These are phyloP conservation scores for Muscidifurax raptorellus DNA, from an alignment of 1,140 invertebrate species.

Conservation along the genomic window DNA sequence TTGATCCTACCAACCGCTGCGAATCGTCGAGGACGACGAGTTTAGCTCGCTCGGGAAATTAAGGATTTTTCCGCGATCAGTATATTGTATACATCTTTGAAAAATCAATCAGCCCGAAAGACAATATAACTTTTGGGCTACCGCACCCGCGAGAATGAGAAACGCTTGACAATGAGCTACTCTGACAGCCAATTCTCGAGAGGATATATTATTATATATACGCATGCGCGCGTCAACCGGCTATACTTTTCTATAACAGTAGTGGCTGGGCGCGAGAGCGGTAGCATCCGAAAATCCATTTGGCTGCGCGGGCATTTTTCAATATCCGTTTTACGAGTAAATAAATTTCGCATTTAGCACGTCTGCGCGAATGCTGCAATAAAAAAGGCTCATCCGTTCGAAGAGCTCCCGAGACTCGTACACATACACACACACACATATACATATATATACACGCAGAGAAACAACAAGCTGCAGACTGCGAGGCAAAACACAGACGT, in stretches of 20 bases:
- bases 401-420: too few relatives aligned
- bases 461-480: too few relatives aligned
- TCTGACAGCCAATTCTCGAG: conserved; percentile 34
- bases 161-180: conserved; percentile 31
- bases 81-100: too few relatives aligned
- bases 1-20: conserved; percentile 7
- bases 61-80: not conserved
- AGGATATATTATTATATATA: too few relatives aligned
- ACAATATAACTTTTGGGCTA: not conserved
- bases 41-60: not conserved
- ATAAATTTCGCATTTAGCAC: conserved; percentile 48
- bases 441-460: too few relatives aligned
- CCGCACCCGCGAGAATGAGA: not conserved
- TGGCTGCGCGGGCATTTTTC: conserved; percentile 36
- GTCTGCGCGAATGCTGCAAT: conserved; percentile 32
- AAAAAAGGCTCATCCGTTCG: conserved; percentile 3
- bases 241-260: conserved; percentile 32
- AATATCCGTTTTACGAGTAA: conserved; percentile 52
- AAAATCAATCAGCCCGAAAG: not conserved
- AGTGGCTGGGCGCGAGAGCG: too few relatives aligned
- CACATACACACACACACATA: too few relatives aligned
- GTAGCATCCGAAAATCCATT: conserved; percentile 37
- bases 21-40: not conserved
- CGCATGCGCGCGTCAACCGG: conserved; percentile 18
- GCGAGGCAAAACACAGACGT: conserved; percentile 1